Evolutionary conservation across 2,888 invertebrate genomes (phyloP).

Genomic region (Drosophila rellima): DNA sequence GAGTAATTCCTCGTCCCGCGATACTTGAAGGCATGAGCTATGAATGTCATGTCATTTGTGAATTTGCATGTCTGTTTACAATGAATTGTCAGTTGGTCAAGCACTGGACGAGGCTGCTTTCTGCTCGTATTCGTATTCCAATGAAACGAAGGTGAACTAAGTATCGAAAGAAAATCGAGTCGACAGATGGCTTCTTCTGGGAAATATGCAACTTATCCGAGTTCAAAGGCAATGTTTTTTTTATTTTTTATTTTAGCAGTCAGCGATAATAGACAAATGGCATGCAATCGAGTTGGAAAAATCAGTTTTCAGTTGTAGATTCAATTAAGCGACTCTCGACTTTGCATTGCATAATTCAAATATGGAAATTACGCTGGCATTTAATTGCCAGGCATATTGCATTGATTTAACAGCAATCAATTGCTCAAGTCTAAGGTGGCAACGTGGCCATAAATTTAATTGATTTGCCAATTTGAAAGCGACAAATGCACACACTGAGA

Average conservation of each 20-base stretch:
- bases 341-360: conserved; percentile 62
- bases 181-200: conserved; percentile 49
- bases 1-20: conserved; percentile 6
- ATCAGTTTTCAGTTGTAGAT: conserved; percentile 41
- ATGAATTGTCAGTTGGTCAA: conserved; percentile 52
- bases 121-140: neutral
- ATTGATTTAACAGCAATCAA: conserved; percentile 67
- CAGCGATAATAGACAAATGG: conserved; percentile 30
- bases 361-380: conserved; percentile 68
- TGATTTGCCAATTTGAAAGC: conserved; percentile 73
- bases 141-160: conserved; percentile 14
- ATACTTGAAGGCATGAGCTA: conserved; percentile 24
- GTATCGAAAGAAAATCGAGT: conserved; percentile 47
- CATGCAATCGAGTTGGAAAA: conserved; percentile 28
- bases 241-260: neutral
- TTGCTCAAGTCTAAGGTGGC: conserved; percentile 59
- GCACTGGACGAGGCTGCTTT: conserved; percentile 3
- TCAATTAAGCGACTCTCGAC: conserved; percentile 47
- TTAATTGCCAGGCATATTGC: conserved; percentile 60
- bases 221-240: conserved; percentile 43
- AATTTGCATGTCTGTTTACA: conserved; percentile 75
- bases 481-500: conserved; percentile 32
- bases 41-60: conserved; percentile 70
- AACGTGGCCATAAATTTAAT: conserved; percentile 76
- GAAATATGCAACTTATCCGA: conserved; percentile 26